These are phyloP conservation scores for Pemphredon lugubris DNA, from an alignment of 2,888 invertebrate genomes.

Conservation along the genomic window DNA sequence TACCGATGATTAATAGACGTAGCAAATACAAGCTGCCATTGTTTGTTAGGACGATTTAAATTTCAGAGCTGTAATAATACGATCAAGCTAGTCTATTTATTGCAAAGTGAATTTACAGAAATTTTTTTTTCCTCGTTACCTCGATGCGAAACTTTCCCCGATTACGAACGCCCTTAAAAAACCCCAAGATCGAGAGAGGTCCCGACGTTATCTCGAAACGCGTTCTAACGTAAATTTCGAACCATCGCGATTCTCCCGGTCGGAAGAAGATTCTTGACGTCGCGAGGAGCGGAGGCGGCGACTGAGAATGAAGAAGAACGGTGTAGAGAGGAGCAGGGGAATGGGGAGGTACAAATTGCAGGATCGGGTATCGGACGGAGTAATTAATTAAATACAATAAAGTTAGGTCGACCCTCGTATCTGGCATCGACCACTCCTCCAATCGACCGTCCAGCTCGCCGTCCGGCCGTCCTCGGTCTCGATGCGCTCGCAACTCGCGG, in stretches of 20 bases:
- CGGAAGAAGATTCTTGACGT: slow-evolving; percentile 34
- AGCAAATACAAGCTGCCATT: too few species aligned
- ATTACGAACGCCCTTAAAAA: too few species aligned
- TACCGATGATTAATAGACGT: too few species aligned
- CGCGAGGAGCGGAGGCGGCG: slow-evolving; percentile 58
- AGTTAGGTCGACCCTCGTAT: slow-evolving; percentile 75
- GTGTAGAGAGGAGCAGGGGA: slow-evolving; percentile 29
- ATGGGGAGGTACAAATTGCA: slow-evolving; percentile 73
- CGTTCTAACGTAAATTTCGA: not conserved
- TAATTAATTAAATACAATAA: slow-evolving; percentile 78
- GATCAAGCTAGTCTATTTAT: too few species aligned
- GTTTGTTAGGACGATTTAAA: too few species aligned
- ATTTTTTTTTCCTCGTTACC: too few species aligned
- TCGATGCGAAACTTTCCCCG: too few species aligned
- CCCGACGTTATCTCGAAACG: slow-evolving; percentile 32
- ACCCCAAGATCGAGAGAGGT: too few species aligned
- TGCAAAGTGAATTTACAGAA: too few species aligned
- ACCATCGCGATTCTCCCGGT: slow-evolving; percentile 22
- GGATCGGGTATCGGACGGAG: slow-evolving; percentile 73
- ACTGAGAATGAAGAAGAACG: slow-evolving; percentile 43
- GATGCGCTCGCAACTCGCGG: slow-evolving; percentile 58
- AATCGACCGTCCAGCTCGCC: slow-evolving; percentile 58
- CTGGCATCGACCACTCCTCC: slow-evolving; percentile 76
- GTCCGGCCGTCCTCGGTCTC: slow-evolving; percentile 57
- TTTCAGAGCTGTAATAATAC: too few species aligned